Base-by-base conservation (phyloP, 2,888 invertebrate genomes). In the Harpalus rufipes region DNA sequence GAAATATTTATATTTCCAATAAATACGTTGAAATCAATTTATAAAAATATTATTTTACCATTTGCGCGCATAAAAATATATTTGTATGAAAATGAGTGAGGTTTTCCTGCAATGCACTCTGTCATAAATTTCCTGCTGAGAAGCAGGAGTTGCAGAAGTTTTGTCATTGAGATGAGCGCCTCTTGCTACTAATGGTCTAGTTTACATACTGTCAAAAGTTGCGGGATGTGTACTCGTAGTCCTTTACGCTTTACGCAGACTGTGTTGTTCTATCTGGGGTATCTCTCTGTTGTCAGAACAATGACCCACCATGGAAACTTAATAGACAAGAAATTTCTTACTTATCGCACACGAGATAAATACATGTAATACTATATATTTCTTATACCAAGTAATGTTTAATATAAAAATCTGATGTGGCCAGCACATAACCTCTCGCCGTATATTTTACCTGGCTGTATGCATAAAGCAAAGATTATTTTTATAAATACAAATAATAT, bases 191-290 rank as follows among this genome's bases (percentile, higher is more conserved):
- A 82, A 82, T 82, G 74, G 82, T 68, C 58, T 82, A 82, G 72
- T 82, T 82, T 82, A 82, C 82, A 82, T 82, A 82, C 58, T 72
- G 82, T 82, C 82, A 82, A 74, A 82, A 82, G 82, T 82, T 82
- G 44, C 81, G 56, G 76, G 21, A 21, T 25, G 78, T 78, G 58
- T 58, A 32, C 16, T 78, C 58, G n/a, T n/a, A n/a, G n/a, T n/a
- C n/a, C n/a, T n/a, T n/a, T n/a, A n/a, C n/a, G n/a, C 25, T 25
- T 78, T 21, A 51, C 76, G 51, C 44, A 44, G 72, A 32, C 59
- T 21, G 21, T 59, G 58, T 59, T 78, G 58, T 14, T 58, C 10
- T 58, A 74, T 44, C 41, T 18, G 41, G 12, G 44, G 44, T 16
- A 74, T 41, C 18, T 74, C 72, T 74, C 72, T 74, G 72, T 74